Conservation (phyloP, 2,888 invertebrate species). For the Agrochola macilenta region DNA sequence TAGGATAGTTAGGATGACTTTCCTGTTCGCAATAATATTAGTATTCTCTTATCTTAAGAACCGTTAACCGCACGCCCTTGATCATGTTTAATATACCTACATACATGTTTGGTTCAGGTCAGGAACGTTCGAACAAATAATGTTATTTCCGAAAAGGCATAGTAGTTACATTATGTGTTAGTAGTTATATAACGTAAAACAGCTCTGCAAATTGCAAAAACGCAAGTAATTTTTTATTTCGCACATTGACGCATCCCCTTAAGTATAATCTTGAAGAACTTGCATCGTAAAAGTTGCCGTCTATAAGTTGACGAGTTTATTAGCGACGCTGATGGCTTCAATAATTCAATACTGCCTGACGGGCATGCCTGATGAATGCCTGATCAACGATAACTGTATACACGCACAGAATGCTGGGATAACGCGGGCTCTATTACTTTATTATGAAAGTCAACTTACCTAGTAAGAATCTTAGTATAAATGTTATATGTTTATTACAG, state of each 20-base stretch:
- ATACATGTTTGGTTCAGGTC: too few species aligned
- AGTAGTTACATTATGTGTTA: too few species aligned
- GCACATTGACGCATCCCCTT: not conserved
- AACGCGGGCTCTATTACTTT: constrained; percentile 10
- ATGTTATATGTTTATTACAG: not conserved
- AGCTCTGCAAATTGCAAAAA: not conserved
- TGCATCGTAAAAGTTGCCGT: not conserved
- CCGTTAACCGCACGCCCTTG: too few species aligned
- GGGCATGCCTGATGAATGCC: constrained; percentile 29
- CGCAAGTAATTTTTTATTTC: not conserved
- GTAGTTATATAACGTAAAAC: not conserved
- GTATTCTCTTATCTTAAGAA: too few species aligned
- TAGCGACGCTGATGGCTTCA: constrained; percentile 30
- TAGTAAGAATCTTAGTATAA: not conserved
- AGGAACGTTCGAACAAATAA: not conserved
- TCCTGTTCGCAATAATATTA: not conserved
- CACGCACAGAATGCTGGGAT: not conserved
- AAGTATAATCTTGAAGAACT: not conserved
- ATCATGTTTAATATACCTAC: too few species aligned
- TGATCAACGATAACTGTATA: constrained; percentile 32
- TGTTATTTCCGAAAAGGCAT: not conserved
- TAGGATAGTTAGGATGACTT: not conserved
- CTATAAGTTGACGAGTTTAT: constrained; percentile 52
- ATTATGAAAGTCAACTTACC: constrained; percentile 14
- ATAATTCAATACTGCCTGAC: constrained; percentile 50